Evolutionary conservation across 2,888 invertebrate genomes (phyloP), one percentile per base, ranked within the genome.

Genomic region (Odontomyia ornata): DNA sequence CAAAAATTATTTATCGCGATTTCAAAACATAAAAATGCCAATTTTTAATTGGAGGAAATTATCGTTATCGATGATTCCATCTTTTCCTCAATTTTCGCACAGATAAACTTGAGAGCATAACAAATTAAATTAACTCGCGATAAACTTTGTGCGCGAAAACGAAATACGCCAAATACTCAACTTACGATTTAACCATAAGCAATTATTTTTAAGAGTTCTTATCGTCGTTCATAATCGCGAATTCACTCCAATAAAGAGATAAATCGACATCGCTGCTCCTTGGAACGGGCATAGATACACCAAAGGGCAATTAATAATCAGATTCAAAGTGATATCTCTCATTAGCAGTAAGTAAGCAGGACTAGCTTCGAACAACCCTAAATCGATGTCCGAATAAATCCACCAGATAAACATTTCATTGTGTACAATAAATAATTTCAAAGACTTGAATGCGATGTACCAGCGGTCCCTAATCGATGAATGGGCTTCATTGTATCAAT

Each of bases 391-490:
- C 76, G 69, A 76, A 76, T 76, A 76, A 69, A 76, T 76, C 69
- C 62, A 30, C 25, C 23, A 36, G 76, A 76, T 76, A 76, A 76
- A 76, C 69, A 76, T 76, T 76, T 76, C 57, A 76, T 60, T 76
- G 76, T 69, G 47, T 57, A 69, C 76, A 69, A 76, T 76, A 76
- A 76, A 76, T 76, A 76, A 76, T 76, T 69, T 67, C 69, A 46
- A 43, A 76, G 43, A 60, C 76, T 36, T 76, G 47, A 56, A 69
- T 69, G 57, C 69, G 43, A 43, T 36, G 18, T 46, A 46, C 46
- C 30, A 69, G 15, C 13, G 9, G 36, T 36, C 36, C 36, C 69
- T 76, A 76, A 69, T 76, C 76, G 71, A 76, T 71, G 69, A 69
- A 56, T 57, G 36, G 30, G 46, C 75, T 75, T 64, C 47, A 64